Evolutionary conservation across 2,113 vertebrate genomes (phyloP), one percentile per base, ranked within the genome.

Genomic region (Phaethon lepturus): DNA sequence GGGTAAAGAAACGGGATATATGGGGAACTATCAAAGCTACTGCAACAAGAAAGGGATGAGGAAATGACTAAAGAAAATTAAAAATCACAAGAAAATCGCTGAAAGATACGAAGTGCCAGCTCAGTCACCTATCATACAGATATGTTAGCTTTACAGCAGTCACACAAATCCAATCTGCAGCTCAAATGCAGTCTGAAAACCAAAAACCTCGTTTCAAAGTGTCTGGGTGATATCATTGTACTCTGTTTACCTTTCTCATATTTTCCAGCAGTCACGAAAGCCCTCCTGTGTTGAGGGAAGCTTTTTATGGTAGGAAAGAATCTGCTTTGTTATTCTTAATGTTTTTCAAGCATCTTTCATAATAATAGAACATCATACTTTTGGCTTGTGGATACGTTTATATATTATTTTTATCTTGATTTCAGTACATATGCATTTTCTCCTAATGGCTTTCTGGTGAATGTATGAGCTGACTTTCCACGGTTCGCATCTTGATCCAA

Each of bases 211-310:
- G 1, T 79, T 95, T 95, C 86, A 96, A 90, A 97, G 76, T 55
- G 38, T 44, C 93, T 85, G 74, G 67, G 53, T 93, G 80, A 79
- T 76, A 59, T 84, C 52, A 71, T 3, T 73, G 26, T 62, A 66
- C n/a, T 82, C 1, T 95, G 78, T 94, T 97, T 96, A 96, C 58
- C 45, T 93, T 95, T 85, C 91, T 93, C 74, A 90, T 95, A 93
- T 88, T 97, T 93, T 97, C 94, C 94, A 96, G 80, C 62, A 52
- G 68, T 88, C 26, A 20, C 29, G 49, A 93, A 91, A 94, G 53
- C 42, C 67, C 53, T 94, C 55, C 81, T 83, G 55, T 50, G 55
- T 26, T 79, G 47, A 92, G 67, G 47, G 90, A 77, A 71, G 69
- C 71, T 91, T 97, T 97, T 90, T 91, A 95, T 71, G 62, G 59